phyloP scores from a whole-genome alignment of 2,797 vertebrate genomes.

The Neosalanx taihuensis region DNA sequence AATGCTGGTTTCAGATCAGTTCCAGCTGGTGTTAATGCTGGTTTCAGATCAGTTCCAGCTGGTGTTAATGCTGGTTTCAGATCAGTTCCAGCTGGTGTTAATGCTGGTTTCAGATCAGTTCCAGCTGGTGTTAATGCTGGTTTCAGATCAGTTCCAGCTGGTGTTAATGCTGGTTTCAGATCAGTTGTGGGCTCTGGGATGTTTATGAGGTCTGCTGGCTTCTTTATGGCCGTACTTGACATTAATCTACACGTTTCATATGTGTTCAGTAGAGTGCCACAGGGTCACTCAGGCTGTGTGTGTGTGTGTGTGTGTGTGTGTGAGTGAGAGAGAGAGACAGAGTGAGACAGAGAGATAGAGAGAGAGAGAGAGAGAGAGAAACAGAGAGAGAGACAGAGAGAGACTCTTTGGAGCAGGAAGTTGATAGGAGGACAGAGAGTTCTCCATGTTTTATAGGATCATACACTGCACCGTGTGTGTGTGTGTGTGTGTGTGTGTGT shows the following conservation, averaged over 20 bases:
- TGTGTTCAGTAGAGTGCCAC: conserved; percentile 1
- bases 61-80: too few species aligned
- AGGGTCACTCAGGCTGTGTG: not conserved
- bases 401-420: not conserved
- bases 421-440: not conserved
- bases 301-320: not conserved
- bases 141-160: not conserved
- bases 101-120: too few species aligned
- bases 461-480: not conserved
- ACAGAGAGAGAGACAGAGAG: too few species aligned
- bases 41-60: too few species aligned
- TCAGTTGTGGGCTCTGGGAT: conserved; percentile 23
- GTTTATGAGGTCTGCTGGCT: conserved; percentile 26
- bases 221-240: conserved; percentile 38
- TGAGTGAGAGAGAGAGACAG: not conserved
- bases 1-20: too few species aligned
- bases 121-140: too few species aligned
- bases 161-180: conserved; percentile 33
- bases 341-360: too few species aligned
- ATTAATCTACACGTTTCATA: conserved; percentile 31
- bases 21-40: too few species aligned
- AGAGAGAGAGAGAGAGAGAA: too few species aligned
- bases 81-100: too few species aligned
- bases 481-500: not conserved
- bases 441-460: not conserved